Evolutionary conservation across 2,797 vertebrate species (phyloP).

Genomic region (Acipenser ruthenus): DNA sequence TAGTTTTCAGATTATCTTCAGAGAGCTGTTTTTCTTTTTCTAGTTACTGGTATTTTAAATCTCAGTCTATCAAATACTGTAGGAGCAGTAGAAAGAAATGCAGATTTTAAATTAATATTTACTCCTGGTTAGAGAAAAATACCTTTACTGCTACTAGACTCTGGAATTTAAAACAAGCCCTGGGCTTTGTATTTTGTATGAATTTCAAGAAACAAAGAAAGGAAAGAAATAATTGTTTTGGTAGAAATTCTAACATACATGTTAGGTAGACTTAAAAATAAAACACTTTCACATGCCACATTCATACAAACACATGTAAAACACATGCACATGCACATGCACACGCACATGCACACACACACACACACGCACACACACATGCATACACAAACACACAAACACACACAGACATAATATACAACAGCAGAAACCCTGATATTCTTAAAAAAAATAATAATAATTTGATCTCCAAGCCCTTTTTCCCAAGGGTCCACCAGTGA

Average conservation of each 20-base stretch:
- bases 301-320: no score
- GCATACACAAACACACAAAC: constrained; percentile 12
- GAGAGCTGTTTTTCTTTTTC: constrained; percentile 25
- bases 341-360: background rate
- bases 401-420: background rate
- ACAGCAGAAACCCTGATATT: constrained; percentile 46
- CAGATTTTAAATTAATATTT: constrained; percentile 8
- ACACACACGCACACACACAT: background rate
- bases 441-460: constrained; percentile 40
- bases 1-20: constrained; percentile 9
- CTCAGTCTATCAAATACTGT: no score
- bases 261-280: no score
- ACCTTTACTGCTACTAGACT: background rate
- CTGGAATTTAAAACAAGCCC: background rate
- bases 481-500: constrained; percentile 63
- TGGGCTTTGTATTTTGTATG: constrained; percentile 14
- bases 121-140: no score
- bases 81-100: no score
- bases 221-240: no score
- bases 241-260: no score
- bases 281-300: no score
- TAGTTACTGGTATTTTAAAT: constrained; percentile 8
- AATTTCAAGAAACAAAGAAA: constrained; percentile 17
- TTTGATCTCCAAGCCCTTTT: constrained; percentile 51
- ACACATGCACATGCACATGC: background rate